phyloP scores from a whole-genome alignment of 2,888 invertebrate species.

The Agrilus biguttatus region DNA sequence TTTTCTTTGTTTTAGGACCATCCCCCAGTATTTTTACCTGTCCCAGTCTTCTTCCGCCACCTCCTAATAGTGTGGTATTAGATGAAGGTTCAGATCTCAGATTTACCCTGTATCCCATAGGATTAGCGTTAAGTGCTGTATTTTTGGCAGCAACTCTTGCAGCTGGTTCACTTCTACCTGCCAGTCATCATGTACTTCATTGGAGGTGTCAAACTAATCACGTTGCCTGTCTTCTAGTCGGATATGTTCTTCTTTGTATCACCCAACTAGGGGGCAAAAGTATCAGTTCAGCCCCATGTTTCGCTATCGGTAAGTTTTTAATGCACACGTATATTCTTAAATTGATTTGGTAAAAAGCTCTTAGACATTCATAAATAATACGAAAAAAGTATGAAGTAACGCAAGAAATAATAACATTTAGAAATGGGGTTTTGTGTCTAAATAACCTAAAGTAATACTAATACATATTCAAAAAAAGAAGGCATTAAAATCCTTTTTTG shows the following conservation, averaged over 20 bases:
- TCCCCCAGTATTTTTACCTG: slow-evolving; percentile 47
- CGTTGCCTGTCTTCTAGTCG: slow-evolving; percentile 68
- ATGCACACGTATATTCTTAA: not conserved
- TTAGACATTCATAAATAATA: too few species aligned
- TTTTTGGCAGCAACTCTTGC: slow-evolving; percentile 71
- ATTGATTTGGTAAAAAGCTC: not conserved
- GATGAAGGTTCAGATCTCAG: slow-evolving; percentile 33
- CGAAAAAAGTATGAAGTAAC: too few species aligned
- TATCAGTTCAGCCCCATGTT: slow-evolving; percentile 47
- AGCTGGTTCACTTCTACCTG: slow-evolving; percentile 64
- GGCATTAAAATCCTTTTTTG: too few species aligned
- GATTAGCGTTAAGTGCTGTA: slow-evolving; percentile 63
- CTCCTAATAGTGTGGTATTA: slow-evolving; percentile 10
- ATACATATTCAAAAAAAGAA: too few species aligned
- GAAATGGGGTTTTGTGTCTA: too few species aligned
- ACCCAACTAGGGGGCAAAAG: slow-evolving; percentile 54
- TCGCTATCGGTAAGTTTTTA: slow-evolving; percentile 49
- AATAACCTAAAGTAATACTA: too few species aligned
- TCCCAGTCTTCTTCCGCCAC: slow-evolving; percentile 37
- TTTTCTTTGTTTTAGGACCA: slow-evolving; percentile 15
- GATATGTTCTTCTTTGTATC: slow-evolving; percentile 63
- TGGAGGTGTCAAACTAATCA: slow-evolving; percentile 83
- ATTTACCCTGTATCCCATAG: slow-evolving; percentile 61
- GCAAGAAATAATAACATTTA: too few species aligned
- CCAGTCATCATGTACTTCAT: slow-evolving; percentile 75